Percentiles rank a stretch among this genome's conserved stretches.
phyloP scores from a whole-genome alignment of 2,797 vertebrate species.

The Chrosomus eos region DNA sequence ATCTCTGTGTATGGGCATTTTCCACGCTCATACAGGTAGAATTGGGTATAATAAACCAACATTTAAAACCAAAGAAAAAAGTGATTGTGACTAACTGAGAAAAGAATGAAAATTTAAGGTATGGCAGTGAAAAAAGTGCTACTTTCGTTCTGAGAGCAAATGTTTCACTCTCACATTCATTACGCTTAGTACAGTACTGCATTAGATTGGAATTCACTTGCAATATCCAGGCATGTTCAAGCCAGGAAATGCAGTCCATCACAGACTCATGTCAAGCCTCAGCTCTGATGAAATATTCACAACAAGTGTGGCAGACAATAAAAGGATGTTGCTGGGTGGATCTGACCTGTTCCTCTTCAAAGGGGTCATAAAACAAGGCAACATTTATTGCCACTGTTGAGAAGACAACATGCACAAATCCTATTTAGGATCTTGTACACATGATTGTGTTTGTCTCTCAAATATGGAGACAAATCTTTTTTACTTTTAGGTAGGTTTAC shows the following conservation, averaged over 20 bases:
- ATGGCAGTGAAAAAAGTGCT: conserved; percentile 68
- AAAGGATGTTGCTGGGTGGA: conserved; percentile 36
- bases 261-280: conserved; percentile 34
- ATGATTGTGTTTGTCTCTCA: background rate
- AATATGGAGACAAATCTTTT: background rate
- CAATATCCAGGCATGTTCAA: conserved; percentile 43
- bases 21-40: conserved; percentile 34
- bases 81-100: conserved; percentile 24
- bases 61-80: background rate
- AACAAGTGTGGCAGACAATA: conserved; percentile 41
- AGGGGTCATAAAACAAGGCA: conserved; percentile 21
- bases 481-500: background rate
- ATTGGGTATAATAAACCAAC: background rate
- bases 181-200: conserved; percentile 61
- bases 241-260: conserved; percentile 36
- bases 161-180: conserved; percentile 63
- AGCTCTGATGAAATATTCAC: conserved; percentile 24
- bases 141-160: conserved; percentile 49
- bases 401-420: conserved; percentile 46
- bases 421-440: conserved; percentile 13
- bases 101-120: conserved; percentile 62
- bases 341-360: conserved; percentile 45
- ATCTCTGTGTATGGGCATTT: conserved; percentile 41
- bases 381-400: conserved; percentile 25
- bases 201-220: conserved; percentile 47